Conservation (phyloP, 92 coral and sea anemone genomes). For the Porites cylindrica region DNA sequence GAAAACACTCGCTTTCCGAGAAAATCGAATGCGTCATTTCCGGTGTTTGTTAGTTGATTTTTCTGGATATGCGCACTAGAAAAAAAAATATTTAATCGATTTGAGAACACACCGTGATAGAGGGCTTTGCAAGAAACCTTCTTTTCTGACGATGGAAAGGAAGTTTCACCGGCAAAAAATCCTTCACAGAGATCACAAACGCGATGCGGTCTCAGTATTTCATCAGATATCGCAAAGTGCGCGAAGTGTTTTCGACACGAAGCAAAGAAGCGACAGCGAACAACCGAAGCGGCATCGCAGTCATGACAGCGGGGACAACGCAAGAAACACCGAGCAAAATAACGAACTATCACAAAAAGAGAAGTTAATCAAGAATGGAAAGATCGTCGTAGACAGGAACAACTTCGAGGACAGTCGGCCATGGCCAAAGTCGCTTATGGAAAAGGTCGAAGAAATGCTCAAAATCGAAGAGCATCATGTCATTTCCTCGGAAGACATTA, state of each 20-base stretch:
- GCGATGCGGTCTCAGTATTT: slow-evolving; percentile 1
- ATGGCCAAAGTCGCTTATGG: slow-evolving; percentile 31
- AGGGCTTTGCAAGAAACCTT: slow-evolving; percentile 1
- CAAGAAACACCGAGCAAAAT: slow-evolving; percentile 4
- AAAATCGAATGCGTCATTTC: too few species aligned
- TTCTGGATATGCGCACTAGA: background rate
- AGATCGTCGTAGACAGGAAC: background rate
- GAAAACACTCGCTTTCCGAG: too few species aligned
- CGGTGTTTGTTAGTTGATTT: too few species aligned
- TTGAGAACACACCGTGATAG: background rate
- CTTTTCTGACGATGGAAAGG: slow-evolving; percentile 2
- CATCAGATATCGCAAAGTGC: slow-evolving; percentile 3
- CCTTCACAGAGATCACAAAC: background rate
- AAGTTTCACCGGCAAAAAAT: background rate
- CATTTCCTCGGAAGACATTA: slow-evolving; percentile 38
- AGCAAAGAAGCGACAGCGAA: background rate
- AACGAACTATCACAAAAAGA: background rate
- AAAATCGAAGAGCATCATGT: slow-evolving; percentile 44
- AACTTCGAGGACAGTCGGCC: slow-evolving; percentile 26
- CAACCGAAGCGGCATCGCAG: background rate
- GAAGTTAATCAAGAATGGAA: background rate
- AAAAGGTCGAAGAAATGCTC: slow-evolving; percentile 46
- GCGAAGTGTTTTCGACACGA: background rate
- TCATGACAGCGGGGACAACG: background rate
- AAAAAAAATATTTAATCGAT: background rate